A percentile compares a stretch with the other conserved stretches of the same genome.
phyloP scores from a whole-genome alignment of 2,797 vertebrate genomes.

The Fistularia tabacaria region DNA sequence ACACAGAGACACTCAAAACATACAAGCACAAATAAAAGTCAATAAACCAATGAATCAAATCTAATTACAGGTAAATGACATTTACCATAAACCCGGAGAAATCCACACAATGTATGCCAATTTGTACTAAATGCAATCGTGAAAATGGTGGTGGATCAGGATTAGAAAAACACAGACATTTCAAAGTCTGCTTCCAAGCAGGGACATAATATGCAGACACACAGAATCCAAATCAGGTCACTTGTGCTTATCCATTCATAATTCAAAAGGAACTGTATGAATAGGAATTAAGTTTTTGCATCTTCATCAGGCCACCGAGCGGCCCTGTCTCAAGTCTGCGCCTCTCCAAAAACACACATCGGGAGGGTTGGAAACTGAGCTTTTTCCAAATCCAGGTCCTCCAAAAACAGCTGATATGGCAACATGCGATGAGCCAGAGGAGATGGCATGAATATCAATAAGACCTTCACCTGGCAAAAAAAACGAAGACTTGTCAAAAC shows the following conservation, averaged over 20 bases:
- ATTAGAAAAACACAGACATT: slow-evolving; percentile 16
- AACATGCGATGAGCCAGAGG: slow-evolving; percentile 41
- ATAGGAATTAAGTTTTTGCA: slow-evolving; percentile 53
- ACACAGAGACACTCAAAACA: slow-evolving; percentile 47
- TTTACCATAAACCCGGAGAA: slow-evolving; percentile 41
- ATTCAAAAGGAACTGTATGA: slow-evolving; percentile 57
- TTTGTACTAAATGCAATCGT: slow-evolving; percentile 11
- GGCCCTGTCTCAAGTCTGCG: slow-evolving; percentile 16
- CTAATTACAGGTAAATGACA: slow-evolving; percentile 23
- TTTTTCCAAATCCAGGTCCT: slow-evolving; percentile 29
- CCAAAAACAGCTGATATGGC: slow-evolving; percentile 51
- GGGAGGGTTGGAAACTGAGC: neutral
- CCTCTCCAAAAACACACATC: slow-evolving; percentile 22
- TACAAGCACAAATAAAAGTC: slow-evolving; percentile 35
- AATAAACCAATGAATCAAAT: slow-evolving; percentile 36
- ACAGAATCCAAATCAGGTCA: slow-evolving; percentile 49
- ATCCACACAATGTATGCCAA: neutral
- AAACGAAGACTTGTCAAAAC: slow-evolving; percentile 49
- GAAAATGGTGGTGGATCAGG: slow-evolving; percentile 9
- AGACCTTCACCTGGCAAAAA: slow-evolving; percentile 30
- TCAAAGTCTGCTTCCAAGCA: slow-evolving; percentile 18
- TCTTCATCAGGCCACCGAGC: slow-evolving; percentile 50
- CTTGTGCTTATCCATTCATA: slow-evolving; percentile 48
- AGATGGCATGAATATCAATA: slow-evolving; percentile 51
- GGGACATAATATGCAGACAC: slow-evolving; percentile 12